Percentiles rank a stretch among this genome's conserved stretches.
phyloP scores from a whole-genome alignment of 2,113 vertebrate genomes.

The Grallaria varia region DNA sequence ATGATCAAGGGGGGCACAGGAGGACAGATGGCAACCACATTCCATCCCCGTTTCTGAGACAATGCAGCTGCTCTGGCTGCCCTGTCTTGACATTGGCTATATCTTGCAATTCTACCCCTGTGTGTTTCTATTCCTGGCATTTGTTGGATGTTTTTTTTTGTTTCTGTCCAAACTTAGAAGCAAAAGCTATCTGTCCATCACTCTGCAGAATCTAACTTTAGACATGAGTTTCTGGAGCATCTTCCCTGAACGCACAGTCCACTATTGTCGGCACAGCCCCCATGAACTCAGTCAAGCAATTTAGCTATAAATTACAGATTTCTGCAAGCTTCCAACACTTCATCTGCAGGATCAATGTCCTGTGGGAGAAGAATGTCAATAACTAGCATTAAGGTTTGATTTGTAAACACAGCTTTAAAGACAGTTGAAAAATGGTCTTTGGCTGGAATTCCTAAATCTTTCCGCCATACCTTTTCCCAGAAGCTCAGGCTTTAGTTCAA shows the following conservation, averaged over 20 bases:
- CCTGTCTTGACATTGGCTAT: not conserved
- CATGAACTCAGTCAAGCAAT: not conserved
- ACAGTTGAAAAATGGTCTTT: not conserved
- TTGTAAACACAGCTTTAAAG: not conserved
- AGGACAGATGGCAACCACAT: not conserved
- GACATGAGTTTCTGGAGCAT: not conserved
- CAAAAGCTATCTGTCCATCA: not conserved
- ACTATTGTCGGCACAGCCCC: not conserved
- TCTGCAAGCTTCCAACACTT: not conserved
- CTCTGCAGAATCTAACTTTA: not conserved
- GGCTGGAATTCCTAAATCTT: not conserved
- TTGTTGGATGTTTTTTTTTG: not conserved
- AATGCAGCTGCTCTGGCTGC: not conserved
- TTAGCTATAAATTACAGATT: not conserved
- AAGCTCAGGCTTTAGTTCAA: not conserved
- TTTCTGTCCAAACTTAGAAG: not conserved
- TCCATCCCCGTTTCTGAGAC: not conserved
- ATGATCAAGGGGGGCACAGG: not conserved
- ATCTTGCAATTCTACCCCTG: not conserved
- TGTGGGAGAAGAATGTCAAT: not conserved
- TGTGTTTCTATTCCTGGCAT: not conserved
- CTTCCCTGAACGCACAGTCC: not conserved
- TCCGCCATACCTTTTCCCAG: not conserved
- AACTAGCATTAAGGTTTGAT: not conserved
- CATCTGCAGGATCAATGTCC: not conserved